Evolutionary conservation across 2,797 vertebrate species (phyloP).

Genomic region (Orientallactaga sibirica): DNA sequence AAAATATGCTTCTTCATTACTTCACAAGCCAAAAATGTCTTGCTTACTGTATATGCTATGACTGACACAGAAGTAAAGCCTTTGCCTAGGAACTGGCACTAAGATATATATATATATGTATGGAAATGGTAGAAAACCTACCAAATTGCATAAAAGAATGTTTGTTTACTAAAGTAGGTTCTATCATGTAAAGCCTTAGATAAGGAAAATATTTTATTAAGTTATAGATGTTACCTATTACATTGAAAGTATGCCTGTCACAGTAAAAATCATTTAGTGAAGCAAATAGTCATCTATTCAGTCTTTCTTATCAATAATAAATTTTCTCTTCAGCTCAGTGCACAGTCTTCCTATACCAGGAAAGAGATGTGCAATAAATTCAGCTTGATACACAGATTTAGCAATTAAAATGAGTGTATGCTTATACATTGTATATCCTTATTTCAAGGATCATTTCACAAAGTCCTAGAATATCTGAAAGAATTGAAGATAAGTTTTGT

Average conservation of each 20-base stretch:
- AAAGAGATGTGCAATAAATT: neutral
- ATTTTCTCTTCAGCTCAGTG: neutral
- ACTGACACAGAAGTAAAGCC: neutral
- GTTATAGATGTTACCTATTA: slow-evolving; percentile 16
- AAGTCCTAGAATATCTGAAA: neutral
- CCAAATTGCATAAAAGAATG: slow-evolving; percentile 13
- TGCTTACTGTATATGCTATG: neutral
- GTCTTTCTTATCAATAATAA: slow-evolving; percentile 60
- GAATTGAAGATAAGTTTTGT: neutral
- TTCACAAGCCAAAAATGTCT: neutral
- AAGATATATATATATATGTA: neutral
- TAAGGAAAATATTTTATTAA: neutral
- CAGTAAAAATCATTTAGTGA: neutral
- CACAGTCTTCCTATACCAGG: slow-evolving; percentile 14
- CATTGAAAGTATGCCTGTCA: neutral
- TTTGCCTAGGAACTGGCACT: neutral
- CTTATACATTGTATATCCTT: neutral
- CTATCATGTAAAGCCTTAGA: slow-evolving; percentile 23
- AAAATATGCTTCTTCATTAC: slow-evolving; percentile 15
- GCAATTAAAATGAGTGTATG: slow-evolving; percentile 47
- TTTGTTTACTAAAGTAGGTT: neutral
- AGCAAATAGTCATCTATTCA: slow-evolving; percentile 56
- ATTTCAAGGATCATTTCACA: slow-evolving; percentile 37
- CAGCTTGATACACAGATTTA: slow-evolving; percentile 4
- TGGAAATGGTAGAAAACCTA: neutral